Base-by-base conservation (phyloP, 2,888 invertebrate species). In the Limnephilus lunatus region DNA sequence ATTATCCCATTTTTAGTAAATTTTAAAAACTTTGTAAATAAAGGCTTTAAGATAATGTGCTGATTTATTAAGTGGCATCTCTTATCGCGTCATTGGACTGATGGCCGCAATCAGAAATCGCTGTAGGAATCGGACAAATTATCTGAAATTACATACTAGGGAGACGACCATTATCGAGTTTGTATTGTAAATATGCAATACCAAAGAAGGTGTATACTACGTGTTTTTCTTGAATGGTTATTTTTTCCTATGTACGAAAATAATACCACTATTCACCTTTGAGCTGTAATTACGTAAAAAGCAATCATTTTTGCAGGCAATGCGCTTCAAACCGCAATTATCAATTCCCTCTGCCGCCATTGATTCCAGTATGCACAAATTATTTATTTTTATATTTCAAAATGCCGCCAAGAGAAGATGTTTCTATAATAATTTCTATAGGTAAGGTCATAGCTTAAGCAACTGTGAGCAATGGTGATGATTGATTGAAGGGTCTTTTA, bases 271-370 rank as follows among this genome's bases (percentile, higher is more conserved):
- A 68, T 35, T 83, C 39, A 83, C 83, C 83, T 83, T 25, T 39
- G 35, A 83, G 83, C 39, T 35, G 83, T 83, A 83, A 83, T 83
- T 83, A 83, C 83, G 83, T 7, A 83, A 83, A 83, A 83, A 39
- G 83, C 39, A 83, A 83, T 39, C 32, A 83, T 83, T 83, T 83
- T 83, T 83, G 32, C 39, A 83, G 19, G 82, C 15, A 32, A 35
- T 83, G 35, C 35, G 83, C 35, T 83, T 35, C 83, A 35, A 35
- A 39, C 39, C 25, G 83, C 83, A 35, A 83, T 83, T 83, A 83
- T 68, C 68, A 83, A 83, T 83, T 83, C 25, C 83, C 83, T 35
- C 39, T 83, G 32, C 68, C 68, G 68, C 68, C 32, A 83, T 83
- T 83, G 83, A 83, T 83, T 83, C 39, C 39, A 83, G 11, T 35